Evolutionary conservation across 2,797 vertebrate species (phyloP).

Genomic region (Melopsittacus undulatus): DNA sequence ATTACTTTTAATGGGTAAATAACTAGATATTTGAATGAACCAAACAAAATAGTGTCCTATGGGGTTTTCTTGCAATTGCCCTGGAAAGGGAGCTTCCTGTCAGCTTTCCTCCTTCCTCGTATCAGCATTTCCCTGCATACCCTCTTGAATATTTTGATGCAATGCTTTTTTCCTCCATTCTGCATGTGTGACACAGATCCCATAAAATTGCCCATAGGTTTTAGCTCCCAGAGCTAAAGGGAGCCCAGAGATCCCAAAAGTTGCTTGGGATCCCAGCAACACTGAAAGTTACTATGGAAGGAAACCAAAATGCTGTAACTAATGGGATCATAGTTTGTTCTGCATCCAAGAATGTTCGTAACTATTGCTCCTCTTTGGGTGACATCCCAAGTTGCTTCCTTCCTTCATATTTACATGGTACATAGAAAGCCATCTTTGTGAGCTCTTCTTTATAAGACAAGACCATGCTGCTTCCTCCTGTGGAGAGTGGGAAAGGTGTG

Average conservation of each 20-base stretch:
- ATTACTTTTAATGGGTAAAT: not conserved
- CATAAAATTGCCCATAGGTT: not conserved
- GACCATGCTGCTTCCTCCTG: not conserved
- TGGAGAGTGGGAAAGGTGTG: not conserved
- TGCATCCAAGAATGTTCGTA: not conserved
- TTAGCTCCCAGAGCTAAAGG: not conserved
- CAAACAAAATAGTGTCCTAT: not conserved
- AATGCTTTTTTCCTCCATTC: not conserved
- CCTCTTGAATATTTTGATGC: not conserved
- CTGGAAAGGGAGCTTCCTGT: not conserved
- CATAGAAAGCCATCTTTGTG: not conserved
- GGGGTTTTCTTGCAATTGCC: not conserved
- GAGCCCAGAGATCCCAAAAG: not conserved
- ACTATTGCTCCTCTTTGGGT: not conserved
- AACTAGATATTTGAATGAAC: not conserved
- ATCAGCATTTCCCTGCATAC: not conserved
- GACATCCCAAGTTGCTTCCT: not conserved
- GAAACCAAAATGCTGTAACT: not conserved
- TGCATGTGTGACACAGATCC: not conserved
- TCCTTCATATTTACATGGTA: not conserved
- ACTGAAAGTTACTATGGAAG: not conserved
- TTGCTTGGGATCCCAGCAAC: rapidly evolving
- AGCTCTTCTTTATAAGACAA: not conserved
- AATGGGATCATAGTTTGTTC: rapidly evolving
- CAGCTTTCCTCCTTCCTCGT: not conserved